Evolutionary conservation across 2,113 vertebrate genomes (phyloP).

Genomic region (Phainopepla nitens): DNA sequence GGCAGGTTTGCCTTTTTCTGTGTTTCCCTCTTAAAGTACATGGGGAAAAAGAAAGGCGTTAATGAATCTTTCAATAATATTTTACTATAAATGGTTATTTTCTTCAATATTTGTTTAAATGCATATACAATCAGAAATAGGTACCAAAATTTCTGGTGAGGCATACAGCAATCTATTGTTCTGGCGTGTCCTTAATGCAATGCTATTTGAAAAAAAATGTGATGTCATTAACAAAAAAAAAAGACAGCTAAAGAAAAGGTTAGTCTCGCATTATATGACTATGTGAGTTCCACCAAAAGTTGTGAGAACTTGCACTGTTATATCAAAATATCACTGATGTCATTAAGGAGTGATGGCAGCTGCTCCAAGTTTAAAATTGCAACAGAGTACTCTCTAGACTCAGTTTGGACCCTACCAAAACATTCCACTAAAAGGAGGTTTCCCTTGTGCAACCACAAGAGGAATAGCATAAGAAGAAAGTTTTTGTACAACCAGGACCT

Average conservation of each 20-base stretch:
- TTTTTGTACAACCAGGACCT: background rate
- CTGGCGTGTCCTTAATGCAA: background rate
- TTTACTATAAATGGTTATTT: background rate
- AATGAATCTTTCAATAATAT: background rate
- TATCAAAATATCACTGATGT: background rate
- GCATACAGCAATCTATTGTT: background rate
- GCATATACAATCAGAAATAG: background rate
- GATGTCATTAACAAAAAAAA: background rate
- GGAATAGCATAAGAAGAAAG: background rate
- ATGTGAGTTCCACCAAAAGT: background rate
- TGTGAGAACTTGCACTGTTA: background rate
- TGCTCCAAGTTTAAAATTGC: constrained; percentile 29
- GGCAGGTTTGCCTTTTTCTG: background rate
- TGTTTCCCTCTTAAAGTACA: background rate
- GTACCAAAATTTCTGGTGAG: background rate
- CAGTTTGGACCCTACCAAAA: background rate
- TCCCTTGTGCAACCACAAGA: background rate
- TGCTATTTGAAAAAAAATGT: background rate
- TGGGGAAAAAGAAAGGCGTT: background rate
- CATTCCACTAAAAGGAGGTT: constrained; percentile 2
- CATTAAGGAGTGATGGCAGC: background rate
- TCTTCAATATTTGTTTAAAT: background rate
- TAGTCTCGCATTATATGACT: background rate
- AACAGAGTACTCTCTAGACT: background rate
- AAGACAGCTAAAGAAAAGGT: background rate